Conservation (phyloP, 2,888 invertebrate genomes). For the Phanerotoma sp. region DNA sequence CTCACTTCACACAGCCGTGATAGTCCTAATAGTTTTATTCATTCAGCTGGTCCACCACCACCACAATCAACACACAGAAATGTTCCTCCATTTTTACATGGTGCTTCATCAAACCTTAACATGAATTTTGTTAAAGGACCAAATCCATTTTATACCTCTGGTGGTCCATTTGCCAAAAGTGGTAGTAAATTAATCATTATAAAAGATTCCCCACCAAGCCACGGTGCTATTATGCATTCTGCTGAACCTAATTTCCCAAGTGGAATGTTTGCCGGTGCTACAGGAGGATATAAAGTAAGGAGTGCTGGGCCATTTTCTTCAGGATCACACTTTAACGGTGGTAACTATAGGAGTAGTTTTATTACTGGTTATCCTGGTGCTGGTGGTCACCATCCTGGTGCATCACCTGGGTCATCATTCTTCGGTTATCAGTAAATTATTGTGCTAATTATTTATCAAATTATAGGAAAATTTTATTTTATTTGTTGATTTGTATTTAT, state of each 20-base stretch:
- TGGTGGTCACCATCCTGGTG: slow-evolving; percentile 29
- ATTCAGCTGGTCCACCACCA: slow-evolving; percentile 15
- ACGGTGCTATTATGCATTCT: slow-evolving; percentile 32
- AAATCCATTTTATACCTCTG: slow-evolving; percentile 35
- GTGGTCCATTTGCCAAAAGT: slow-evolving; percentile 35
- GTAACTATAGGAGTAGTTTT: slow-evolving; percentile 32
- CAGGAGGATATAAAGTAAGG: slow-evolving; percentile 41
- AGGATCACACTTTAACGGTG: slow-evolving; percentile 34
- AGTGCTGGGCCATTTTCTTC: slow-evolving; percentile 30
- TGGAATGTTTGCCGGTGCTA: slow-evolving; percentile 27
- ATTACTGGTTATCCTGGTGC: slow-evolving; percentile 36
- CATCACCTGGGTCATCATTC: slow-evolving; percentile 18
- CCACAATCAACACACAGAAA: not conserved
- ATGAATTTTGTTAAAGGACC: slow-evolving; percentile 37
- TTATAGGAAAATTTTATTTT: slow-evolving; percentile 11
- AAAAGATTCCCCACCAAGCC: slow-evolving; percentile 39
- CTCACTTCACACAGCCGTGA: slow-evolving; percentile 26
- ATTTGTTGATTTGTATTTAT: slow-evolving; percentile 23
- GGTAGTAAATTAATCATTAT: slow-evolving; percentile 41
- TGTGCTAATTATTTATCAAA: slow-evolving; percentile 29
- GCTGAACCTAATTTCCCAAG: slow-evolving; percentile 29
- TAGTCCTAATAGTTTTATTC: slow-evolving; percentile 26
- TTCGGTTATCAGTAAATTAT: slow-evolving; percentile 31
- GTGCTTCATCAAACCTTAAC: slow-evolving; percentile 26
- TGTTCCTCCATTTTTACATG: slow-evolving; percentile 21